Percentiles rank a stretch among this genome's conserved stretches.
Evolutionary conservation across 1,140 invertebrate genomes (phyloP).

Genomic region (Antheraea mylitta): DNA sequence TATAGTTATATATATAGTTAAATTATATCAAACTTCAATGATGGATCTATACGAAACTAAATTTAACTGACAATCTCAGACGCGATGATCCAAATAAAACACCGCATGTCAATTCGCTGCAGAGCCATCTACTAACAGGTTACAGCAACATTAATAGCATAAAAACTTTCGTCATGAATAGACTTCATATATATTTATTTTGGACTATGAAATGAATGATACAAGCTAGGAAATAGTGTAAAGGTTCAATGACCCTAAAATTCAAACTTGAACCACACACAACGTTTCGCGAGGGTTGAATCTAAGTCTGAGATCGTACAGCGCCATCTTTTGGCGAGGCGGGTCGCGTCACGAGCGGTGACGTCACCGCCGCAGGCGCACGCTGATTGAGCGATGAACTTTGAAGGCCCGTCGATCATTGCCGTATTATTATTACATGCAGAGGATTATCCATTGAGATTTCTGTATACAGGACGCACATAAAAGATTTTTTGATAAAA

Average conservation of each 20-base stretch:
- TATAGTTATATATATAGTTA: too few species aligned
- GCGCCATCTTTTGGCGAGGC: conserved; percentile 66
- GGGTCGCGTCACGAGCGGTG: conserved; percentile 59
- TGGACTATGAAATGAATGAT: too few species aligned
- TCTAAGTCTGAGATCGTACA: conserved; percentile 35
- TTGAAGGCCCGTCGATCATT: conserved; percentile 59
- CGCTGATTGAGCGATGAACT: conserved; percentile 71
- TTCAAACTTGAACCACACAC: conserved; percentile 26
- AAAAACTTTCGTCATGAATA: too few species aligned
- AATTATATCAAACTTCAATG: too few species aligned
- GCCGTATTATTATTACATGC: conserved; percentile 55
- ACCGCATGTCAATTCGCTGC: too few species aligned
- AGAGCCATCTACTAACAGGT: too few species aligned
- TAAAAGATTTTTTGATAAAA: background rate
- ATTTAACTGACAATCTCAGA: too few species aligned
- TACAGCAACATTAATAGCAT: too few species aligned
- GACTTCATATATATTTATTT: too few species aligned
- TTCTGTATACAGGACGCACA: conserved; percentile 38
- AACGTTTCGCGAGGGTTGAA: conserved; percentile 28
- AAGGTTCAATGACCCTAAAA: conserved; percentile 4
- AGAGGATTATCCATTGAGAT: conserved; percentile 66
- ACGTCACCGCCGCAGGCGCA: conserved; percentile 50
- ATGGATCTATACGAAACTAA: too few species aligned
- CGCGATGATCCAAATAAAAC: too few species aligned
- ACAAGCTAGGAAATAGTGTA: background rate